Evolutionary conservation across 2,113 vertebrate genomes (phyloP), one percentile per base, ranked within the genome.

Genomic region (Pachycephala philippinensis): DNA sequence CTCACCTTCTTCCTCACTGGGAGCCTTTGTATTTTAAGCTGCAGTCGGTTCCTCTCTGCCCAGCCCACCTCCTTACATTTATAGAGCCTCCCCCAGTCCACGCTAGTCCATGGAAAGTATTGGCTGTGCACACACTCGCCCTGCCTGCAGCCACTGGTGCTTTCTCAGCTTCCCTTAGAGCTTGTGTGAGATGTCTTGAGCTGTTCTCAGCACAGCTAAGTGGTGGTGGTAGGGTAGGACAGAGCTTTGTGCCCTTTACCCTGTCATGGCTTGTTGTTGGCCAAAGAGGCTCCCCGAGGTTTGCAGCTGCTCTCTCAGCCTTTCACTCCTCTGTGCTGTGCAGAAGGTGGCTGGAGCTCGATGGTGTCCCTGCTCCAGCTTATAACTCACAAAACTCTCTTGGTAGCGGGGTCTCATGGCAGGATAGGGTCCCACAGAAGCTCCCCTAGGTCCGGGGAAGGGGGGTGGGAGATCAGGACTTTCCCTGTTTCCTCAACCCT

Each of bases 11-110:
- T 90, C 39, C 76, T 74, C 56, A 33, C 39, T 31, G 47, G 16
- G 8, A 89, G 37, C 19, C 19, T 84, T 84, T 90, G 71, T 85
- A 49, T 93, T 94, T 90, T 50, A 69, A 88, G 82, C 70, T 87
- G 70, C 65, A 85, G 61, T 53, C 0, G 0, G 50, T 84, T 94
- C 59, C 71, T 80, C 64, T 87, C 50, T 87, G 65, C 84, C 88
- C 82, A 95, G 60, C 93, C 93, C 93, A 95, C 93, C 81, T 82
- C 74, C 69, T 94, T 87, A 84, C 93, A 96, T 84, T 95, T 96
- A 78, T 84, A 95, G 90, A 95, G 47, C 90, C 96, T 94, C 94
- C 93, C 79, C 93, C 77, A 12, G 78, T 6, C 93, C 93, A 21
- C 3, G 4, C 31, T 74, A 6, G 82, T 84, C 88, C 69, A 21